phyloP scores from a whole-genome alignment of 1,140 invertebrate genomes.

The Aphelenchoides avenae region DNA sequence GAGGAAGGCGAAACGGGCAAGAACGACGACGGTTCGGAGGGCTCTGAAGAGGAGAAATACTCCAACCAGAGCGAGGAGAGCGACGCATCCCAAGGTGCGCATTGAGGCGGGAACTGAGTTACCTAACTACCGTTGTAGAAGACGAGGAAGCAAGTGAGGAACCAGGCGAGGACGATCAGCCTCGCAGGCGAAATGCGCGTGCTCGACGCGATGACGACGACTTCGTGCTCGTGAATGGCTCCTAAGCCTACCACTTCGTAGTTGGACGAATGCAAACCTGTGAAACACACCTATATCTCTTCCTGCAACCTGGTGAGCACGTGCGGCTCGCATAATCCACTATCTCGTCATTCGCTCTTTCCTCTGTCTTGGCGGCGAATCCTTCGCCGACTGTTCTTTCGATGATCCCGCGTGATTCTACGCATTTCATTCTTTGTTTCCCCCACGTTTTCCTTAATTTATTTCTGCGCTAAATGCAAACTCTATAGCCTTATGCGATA shows the following conservation, averaged over 20 bases:
- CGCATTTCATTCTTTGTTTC: too few relatives aligned
- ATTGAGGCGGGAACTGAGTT: too few relatives aligned
- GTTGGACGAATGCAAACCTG: slow-evolving; percentile 1
- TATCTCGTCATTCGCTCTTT: slow-evolving; percentile 27
- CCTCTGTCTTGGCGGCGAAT: too few relatives aligned
- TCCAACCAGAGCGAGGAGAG: slow-evolving; percentile 13
- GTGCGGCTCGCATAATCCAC: slow-evolving; percentile 23
- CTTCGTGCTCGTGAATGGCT: not conserved
- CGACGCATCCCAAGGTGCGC: slow-evolving; percentile 15
- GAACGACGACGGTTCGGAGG: too few relatives aligned
- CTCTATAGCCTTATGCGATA: too few relatives aligned
- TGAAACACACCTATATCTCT: not conserved
- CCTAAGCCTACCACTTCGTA: not conserved
- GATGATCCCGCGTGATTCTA: too few relatives aligned
- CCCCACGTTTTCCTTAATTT: too few relatives aligned
- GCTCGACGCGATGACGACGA: not conserved
- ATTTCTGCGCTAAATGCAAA: too few relatives aligned
- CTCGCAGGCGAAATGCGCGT: not conserved
- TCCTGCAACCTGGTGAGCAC: too few relatives aligned
- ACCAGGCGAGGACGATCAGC: slow-evolving; percentile 5
- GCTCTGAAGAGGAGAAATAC: not conserved
- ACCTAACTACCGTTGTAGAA: too few relatives aligned
- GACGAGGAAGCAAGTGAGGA: slow-evolving; percentile 1
- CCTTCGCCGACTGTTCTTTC: too few relatives aligned
- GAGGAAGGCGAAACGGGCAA: slow-evolving; percentile 3